Base-by-base conservation (phyloP, 2,888 invertebrate genomes). In the Leptodirus hochenwartii region DNA sequence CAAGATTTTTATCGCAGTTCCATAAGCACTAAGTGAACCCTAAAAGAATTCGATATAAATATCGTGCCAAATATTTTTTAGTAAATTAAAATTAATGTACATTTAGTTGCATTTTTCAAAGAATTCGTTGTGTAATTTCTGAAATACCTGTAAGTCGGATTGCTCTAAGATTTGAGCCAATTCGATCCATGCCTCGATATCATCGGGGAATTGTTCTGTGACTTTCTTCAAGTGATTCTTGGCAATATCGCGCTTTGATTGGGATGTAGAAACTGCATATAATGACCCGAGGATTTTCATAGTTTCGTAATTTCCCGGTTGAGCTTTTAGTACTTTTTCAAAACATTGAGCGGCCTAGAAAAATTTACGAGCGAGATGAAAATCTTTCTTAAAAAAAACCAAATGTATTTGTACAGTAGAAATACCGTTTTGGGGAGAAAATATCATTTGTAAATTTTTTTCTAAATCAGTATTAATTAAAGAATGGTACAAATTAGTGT, bases 141-240 rank as follows among this genome's bases (percentile, higher is more conserved):
- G n/a, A n/a, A n/a, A n/a, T n/a, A n/a, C n/a, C n/a, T 78, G 60
- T 32, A 88, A 63, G 61, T 98, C 96, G 41, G 80, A 80, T 49
- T 93, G 88, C 51, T 98, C 96, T 37, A 96, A 63, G 51, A 98
- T 91, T 61, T 98, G 96, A 0, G 98, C 98, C 39, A 96, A 58
- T 53, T 99, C 96, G 42, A 99, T 95, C 95, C 95, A 96, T 1
- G 95, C 96, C 54, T 98, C 98, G 2, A 96, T 87, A 53, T 99
- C 98, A 43, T 98, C 95, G 0, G 95, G 91, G 52, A 87, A 90
- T 55, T 93, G 87, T 49, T 93, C 91, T 0, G 95, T 91, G 13
- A 84, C 84, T 58, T 95, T 96, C 50, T 87, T 81, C 29, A 98
- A 61, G 54, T 91, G 88, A 43, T 81, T 82, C 50, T 88, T 80